phyloP scores from a whole-genome alignment of 1,140 invertebrate species.

The Solenopsis invicta region DNA sequence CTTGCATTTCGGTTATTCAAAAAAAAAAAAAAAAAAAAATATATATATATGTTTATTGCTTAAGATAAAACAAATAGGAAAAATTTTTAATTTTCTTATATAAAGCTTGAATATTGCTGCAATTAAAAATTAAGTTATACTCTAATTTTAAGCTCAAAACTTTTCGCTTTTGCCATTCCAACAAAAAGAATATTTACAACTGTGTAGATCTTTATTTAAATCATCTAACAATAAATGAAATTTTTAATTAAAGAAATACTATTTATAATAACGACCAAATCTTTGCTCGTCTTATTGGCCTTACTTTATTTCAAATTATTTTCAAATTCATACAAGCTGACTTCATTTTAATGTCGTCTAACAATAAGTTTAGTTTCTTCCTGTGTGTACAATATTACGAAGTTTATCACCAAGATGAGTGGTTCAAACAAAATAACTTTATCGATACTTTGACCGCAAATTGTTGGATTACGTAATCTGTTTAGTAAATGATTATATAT shows the following conservation, averaged over 20 bases:
- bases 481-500: constrained; percentile 9
- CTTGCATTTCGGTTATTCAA: neutral
- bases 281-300: too few species aligned
- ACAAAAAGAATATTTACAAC: constrained; percentile 22
- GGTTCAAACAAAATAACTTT: constrained; percentile 17
- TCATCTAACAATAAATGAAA: constrained; percentile 18
- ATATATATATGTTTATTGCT: neutral
- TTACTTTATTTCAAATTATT: too few species aligned
- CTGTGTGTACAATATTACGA: neutral
- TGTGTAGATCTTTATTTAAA: neutral
- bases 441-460: neutral
- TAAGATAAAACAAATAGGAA: neutral
- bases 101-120: neutral
- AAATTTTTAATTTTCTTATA: neutral
- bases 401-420: constrained; percentile 9
- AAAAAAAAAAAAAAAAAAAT: neutral
- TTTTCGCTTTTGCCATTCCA: neutral
- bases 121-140: neutral
- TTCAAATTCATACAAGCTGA: too few species aligned
- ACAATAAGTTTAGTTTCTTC: neutral
- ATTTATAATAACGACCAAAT: too few species aligned
- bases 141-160: neutral
- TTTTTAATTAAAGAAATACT: too few species aligned
- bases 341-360: too few species aligned
- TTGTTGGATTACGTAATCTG: constrained; percentile 25